These are phyloP conservation scores for Umimayanthus kanabou DNA, from an alignment of 92 coral and sea anemone genomes.

Conservation along the genomic window DNA sequence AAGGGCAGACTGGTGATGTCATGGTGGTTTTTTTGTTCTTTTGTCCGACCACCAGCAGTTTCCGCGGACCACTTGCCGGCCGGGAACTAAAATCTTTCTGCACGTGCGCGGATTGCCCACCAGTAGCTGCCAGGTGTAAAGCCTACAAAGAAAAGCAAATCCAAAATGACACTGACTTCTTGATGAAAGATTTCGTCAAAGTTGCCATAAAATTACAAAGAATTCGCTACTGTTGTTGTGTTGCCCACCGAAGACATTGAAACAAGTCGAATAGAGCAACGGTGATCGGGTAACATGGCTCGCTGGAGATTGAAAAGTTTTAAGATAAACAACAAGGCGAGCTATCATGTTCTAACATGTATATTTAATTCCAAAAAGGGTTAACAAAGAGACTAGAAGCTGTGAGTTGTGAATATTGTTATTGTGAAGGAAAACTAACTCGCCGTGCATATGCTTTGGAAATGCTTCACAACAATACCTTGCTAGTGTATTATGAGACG, in stretches of 20 bases:
- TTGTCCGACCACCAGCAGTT: constrained; percentile 6
- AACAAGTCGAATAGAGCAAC: background rate
- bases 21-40: constrained; percentile 20
- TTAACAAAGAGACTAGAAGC: constrained; percentile 34
- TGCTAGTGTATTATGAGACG: background rate
- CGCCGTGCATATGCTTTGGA: background rate
- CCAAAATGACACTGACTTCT: background rate
- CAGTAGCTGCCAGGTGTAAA: constrained; percentile 27
- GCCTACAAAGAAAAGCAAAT: background rate
- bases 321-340: background rate
- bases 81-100: background rate
- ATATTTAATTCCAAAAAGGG: constrained; percentile 26
- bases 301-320: background rate
- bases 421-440: constrained; percentile 6
- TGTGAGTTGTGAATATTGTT: background rate
- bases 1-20: background rate
- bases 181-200: background rate
- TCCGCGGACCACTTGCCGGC: constrained; percentile 10
- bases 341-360: constrained; percentile 20
- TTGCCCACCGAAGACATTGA: background rate
- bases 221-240: background rate
- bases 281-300: background rate
- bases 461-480: background rate
- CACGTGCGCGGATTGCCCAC: constrained; percentile 21
- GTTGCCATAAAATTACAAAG: background rate